Conservation (phyloP, 2,113 vertebrate species). For the Thinocorus orbignyianus region DNA sequence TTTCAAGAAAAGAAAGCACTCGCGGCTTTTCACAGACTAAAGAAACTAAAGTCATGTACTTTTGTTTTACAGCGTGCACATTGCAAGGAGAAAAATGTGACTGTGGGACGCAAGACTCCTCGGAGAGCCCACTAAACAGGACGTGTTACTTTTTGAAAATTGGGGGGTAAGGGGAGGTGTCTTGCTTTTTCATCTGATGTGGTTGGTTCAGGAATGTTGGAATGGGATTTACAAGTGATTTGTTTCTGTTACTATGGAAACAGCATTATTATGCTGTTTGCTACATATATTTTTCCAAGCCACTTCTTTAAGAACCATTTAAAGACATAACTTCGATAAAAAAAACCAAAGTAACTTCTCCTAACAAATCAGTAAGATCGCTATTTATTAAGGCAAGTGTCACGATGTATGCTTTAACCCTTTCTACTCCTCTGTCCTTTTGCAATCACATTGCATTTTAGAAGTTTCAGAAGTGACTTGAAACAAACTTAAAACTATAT, state of each 20-base stretch:
- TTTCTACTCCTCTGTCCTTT: not conserved
- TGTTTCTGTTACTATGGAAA: not conserved
- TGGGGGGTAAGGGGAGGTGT: fast-evolving
- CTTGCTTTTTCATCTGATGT: not conserved
- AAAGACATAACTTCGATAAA: not conserved
- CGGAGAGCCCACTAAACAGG: not conserved
- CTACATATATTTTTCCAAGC: not conserved
- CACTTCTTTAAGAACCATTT: not conserved
- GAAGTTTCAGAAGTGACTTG: not conserved
- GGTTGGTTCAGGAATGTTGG: not conserved
- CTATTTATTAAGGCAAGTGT: not conserved
- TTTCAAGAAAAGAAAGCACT: not conserved
- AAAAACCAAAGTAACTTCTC: not conserved
- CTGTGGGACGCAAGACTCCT: not conserved
- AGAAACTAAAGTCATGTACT: not conserved
- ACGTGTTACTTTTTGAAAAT: fast-evolving
- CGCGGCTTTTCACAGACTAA: not conserved
- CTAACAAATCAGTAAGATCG: not conserved
- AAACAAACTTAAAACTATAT: not conserved
- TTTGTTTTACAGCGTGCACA: not conserved
- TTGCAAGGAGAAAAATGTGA: not conserved
- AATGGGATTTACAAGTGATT: not conserved
- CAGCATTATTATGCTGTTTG: not conserved
- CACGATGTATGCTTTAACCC: not conserved
- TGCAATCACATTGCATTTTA: not conserved